These are phyloP conservation scores for Serilophus lunatus DNA, from an alignment of 2,113 vertebrate species.

Conservation along the genomic window DNA sequence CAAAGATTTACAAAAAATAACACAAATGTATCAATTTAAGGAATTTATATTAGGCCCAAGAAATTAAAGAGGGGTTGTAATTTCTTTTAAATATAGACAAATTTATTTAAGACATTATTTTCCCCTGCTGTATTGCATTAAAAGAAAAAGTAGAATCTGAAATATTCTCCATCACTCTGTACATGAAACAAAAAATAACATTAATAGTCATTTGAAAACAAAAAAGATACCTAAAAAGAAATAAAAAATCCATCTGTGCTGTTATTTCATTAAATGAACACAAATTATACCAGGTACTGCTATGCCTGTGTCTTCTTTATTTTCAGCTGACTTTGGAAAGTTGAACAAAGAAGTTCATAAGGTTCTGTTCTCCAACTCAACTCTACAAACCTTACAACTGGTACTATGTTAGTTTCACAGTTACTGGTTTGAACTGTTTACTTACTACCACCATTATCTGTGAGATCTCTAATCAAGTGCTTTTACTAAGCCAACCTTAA, in stretches of 20 bases:
- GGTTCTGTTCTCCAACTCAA: conserved; percentile 62
- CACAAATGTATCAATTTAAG: neutral
- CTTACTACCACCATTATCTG: conserved; percentile 15
- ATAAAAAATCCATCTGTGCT: neutral
- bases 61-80: neutral
- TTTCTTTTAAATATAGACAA: neutral
- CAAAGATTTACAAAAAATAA: neutral
- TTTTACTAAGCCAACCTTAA: conserved; percentile 73
- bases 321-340: conserved; percentile 8
- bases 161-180: neutral
- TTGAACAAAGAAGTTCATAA: conserved; percentile 49
- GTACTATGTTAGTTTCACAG: conserved; percentile 8
- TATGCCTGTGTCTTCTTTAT: neutral
- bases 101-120: neutral
- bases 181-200: neutral
- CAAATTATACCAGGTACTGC: neutral
- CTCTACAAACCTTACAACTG: conserved; percentile 45
- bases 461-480: conserved; percentile 67
- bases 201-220: neutral
- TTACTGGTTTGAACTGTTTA: neutral
- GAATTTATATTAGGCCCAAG: neutral
- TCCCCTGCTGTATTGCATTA: neutral
- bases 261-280: neutral
- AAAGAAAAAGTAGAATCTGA: neutral
- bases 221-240: neutral